Evolutionary conservation across 2,888 invertebrate genomes (phyloP).

Genomic region (Abscondita cerata): DNA sequence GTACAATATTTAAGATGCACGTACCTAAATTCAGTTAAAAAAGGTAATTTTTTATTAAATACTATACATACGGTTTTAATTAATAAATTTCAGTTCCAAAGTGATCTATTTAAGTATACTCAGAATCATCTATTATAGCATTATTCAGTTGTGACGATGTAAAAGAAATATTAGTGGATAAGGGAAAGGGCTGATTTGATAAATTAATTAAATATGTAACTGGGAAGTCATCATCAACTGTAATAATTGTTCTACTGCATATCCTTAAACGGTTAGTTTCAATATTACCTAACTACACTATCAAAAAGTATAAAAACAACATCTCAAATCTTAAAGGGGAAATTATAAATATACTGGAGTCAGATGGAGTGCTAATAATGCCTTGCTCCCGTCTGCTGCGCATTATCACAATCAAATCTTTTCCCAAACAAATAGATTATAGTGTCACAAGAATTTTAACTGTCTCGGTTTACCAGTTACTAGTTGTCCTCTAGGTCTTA

Average conservation of each 20-base stretch:
- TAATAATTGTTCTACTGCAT: slow-evolving; percentile 64
- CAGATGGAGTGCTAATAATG: slow-evolving; percentile 73
- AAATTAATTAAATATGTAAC: slow-evolving; percentile 70
- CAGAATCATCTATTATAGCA: slow-evolving; percentile 7
- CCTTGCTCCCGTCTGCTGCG: slow-evolving; percentile 73
- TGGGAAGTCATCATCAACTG: slow-evolving; percentile 66
- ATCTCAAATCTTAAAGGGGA: slow-evolving; percentile 17
- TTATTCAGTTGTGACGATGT: slow-evolving; percentile 68
- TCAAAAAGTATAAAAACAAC: slow-evolving; percentile 9
- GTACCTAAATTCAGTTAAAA: slow-evolving; percentile 2
- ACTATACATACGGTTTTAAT: background rate
- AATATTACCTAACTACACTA: background rate
- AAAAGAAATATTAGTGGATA: slow-evolving; percentile 69
- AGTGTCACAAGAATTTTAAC: slow-evolving; percentile 85
- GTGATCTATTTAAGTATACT: slow-evolving; percentile 20
- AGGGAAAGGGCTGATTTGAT: slow-evolving; percentile 67
- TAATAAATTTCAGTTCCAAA: slow-evolving; percentile 10
- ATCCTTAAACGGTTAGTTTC: slow-evolving; percentile 60
- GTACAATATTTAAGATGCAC: background rate
- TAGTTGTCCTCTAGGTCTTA: slow-evolving; percentile 81
- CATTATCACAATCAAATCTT: slow-evolving; percentile 72
- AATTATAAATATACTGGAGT: slow-evolving; percentile 66
- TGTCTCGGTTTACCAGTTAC: slow-evolving; percentile 84
- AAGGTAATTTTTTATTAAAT: slow-evolving; percentile 42
- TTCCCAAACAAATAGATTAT: slow-evolving; percentile 72